These are phyloP conservation scores for Tachysurus vachellii DNA, from an alignment of 2,113 vertebrate genomes.

Conservation along the genomic window DNA sequence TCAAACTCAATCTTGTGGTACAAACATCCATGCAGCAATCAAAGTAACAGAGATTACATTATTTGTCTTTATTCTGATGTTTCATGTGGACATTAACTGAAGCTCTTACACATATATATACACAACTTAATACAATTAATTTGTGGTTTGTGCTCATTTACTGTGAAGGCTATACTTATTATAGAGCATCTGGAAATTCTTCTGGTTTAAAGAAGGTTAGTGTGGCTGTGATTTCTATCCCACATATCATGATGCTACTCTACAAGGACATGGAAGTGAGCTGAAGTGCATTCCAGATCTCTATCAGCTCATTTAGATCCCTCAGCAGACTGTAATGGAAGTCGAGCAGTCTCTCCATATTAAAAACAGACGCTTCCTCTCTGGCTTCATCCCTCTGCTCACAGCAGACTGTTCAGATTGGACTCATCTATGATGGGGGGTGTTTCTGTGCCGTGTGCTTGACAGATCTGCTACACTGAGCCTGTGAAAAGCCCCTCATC, in stretches of 20 bases:
- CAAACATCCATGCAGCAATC: no score
- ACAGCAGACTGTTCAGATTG: constrained; percentile 59
- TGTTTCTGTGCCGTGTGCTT: constrained; percentile 51
- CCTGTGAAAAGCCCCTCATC: constrained; percentile 63
- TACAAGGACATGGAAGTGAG: constrained; percentile 22
- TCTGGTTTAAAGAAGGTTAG: constrained; percentile 16
- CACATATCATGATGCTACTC: constrained; percentile 10
- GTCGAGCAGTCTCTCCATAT: constrained; percentile 43
- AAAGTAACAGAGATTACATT: no score
- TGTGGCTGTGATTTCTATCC: constrained; percentile 4
- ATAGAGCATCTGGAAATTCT: neutral
- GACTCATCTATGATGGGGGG: constrained; percentile 52
- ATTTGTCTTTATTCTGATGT: no score
- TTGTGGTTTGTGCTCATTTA: neutral
- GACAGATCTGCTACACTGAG: constrained; percentile 58
- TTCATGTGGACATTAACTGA: no score
- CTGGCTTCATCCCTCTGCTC: constrained; percentile 45
- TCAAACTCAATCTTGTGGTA: no score
- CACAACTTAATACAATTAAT: neutral
- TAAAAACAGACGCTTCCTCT: constrained; percentile 55
- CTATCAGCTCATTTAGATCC: constrained; percentile 40
- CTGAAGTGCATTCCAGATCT: constrained; percentile 41
- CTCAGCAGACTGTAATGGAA: constrained; percentile 44
- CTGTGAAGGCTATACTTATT: neutral
- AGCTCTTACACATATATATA: no score